These are phyloP conservation scores for Xanthorhoe spadicearia DNA, from an alignment of 2,888 invertebrate genomes.

Conservation along the genomic window DNA sequence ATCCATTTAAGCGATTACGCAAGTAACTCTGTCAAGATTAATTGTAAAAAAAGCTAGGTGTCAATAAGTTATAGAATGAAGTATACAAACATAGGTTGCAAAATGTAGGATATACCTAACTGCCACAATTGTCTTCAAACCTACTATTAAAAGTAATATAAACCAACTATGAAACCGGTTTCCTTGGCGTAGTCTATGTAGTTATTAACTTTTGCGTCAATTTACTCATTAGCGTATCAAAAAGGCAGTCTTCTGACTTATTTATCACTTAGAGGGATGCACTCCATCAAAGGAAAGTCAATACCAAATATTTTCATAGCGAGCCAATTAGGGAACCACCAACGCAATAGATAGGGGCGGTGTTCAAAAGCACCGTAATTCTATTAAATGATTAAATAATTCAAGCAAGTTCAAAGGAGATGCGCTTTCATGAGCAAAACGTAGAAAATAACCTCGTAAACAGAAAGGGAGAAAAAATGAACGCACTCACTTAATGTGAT, in stretches of 20 bases:
- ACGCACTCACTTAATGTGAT: slow-evolving; percentile 64
- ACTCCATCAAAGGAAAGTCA: slow-evolving; percentile 57
- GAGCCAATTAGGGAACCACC: slow-evolving; percentile 72
- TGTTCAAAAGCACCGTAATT: slow-evolving; percentile 72
- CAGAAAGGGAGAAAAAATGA: slow-evolving; percentile 67
- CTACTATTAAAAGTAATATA: not conserved
- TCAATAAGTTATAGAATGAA: too few relatives aligned
- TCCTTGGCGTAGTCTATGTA: not conserved
- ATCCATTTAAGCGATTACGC: too few relatives aligned
- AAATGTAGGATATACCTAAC: too few relatives aligned
- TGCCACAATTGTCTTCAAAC: too few relatives aligned
- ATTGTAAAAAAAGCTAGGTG: too few relatives aligned
- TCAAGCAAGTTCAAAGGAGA: slow-evolving; percentile 81
- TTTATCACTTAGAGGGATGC: slow-evolving; percentile 44
- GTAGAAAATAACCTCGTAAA: slow-evolving; percentile 75
- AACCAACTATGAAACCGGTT: not conserved
- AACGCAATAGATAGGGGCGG: slow-evolving; percentile 68
- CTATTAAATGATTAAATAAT: slow-evolving; percentile 84
- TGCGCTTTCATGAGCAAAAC: slow-evolving; percentile 79
- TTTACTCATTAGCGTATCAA: slow-evolving; percentile 18
- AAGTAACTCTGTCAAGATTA: too few relatives aligned
- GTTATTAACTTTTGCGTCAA: not conserved
- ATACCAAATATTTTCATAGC: slow-evolving; percentile 70
- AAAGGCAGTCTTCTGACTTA: slow-evolving; percentile 34
- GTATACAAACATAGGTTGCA: too few relatives aligned